A percentile compares a stretch with the other conserved stretches of the same genome.
Conservation (phyloP, 2,113 vertebrate species). For the Cyprinodon brontotheroides region DNA sequence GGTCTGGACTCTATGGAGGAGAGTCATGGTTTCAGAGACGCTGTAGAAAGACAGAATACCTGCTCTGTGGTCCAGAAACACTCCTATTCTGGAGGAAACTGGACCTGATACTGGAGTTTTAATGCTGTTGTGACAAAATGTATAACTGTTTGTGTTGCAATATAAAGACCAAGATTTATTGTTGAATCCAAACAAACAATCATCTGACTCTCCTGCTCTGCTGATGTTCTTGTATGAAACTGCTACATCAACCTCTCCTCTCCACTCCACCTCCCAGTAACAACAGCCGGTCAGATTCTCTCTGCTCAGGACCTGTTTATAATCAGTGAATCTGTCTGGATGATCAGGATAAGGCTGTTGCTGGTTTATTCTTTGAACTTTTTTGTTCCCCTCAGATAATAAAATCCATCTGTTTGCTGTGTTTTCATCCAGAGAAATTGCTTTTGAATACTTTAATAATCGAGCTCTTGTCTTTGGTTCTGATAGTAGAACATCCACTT, state of each 20-base stretch:
- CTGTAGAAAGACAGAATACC: no score
- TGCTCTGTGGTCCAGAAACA: no score
- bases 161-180: not conserved
- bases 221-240: not conserved
- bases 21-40: no score
- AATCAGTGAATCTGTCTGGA: not conserved
- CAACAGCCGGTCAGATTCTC: not conserved
- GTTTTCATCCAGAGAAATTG: constrained; percentile 20
- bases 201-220: not conserved
- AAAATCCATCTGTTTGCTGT: accelerated
- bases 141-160: not conserved
- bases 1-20: no score
- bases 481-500: not conserved
- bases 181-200: not conserved
- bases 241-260: not conserved
- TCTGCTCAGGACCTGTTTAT: constrained; percentile 7
- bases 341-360: not conserved
- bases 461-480: constrained; percentile 17
- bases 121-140: not conserved
- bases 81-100: no score
- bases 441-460: not conserved
- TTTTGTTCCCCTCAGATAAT: constrained; percentile 26
- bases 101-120: not conserved
- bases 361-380: not conserved
- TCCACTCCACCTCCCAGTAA: constrained; percentile 11